Base-by-base conservation (phyloP, 2,797 vertebrate genomes). In the Micrastur ruficollis region DNA sequence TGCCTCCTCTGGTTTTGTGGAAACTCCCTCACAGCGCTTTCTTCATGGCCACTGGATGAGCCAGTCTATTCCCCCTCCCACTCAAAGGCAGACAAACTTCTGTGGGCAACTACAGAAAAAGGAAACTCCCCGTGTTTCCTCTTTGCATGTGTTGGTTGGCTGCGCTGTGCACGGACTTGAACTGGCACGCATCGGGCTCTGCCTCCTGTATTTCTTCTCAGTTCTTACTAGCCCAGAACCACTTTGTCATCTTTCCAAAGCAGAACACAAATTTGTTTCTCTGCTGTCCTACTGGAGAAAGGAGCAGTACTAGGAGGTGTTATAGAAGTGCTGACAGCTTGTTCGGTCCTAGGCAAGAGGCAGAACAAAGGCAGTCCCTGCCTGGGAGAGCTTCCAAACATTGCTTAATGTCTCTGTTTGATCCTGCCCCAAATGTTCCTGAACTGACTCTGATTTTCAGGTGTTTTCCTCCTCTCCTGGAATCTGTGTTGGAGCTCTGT, bases 41-140 rank as follows among this genome's bases (percentile, higher is more conserved):
- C 94, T 86, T 91, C 61, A n/a, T 5, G 85, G 92, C 92, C 94
- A 89, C 81, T 89, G 87, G 92, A 76, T 22, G 5, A 86, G 65
- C 87, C 68, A 70, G 87, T 95, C 87, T 87, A 36, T n/a, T 84
- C 70, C 84, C 89, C 95, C 92, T 95, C 95, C 94, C 90, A 76
- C 87, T 88, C 25, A 21, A 36, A 67, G 61, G 75, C 66, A 56
- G 67, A 9, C 47, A 86, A 74, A 59, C 27, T 78, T 47, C 78
- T 80, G 46, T 20, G 78, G 81, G 78, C 75, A 88, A 9, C 78
- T 71, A 6, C 1, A 71, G 91, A 12, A 68, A 56, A 61, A 89
- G 81, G 87, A 73, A 89, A 82, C 83, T 86, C 87, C 90, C 92
- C 82, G 73, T 15, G 70, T n/a, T 70, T 56, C 79, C 46, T 68